Base-by-base conservation (phyloP, 2,797 vertebrate genomes). In the Tragopan temminckii region DNA sequence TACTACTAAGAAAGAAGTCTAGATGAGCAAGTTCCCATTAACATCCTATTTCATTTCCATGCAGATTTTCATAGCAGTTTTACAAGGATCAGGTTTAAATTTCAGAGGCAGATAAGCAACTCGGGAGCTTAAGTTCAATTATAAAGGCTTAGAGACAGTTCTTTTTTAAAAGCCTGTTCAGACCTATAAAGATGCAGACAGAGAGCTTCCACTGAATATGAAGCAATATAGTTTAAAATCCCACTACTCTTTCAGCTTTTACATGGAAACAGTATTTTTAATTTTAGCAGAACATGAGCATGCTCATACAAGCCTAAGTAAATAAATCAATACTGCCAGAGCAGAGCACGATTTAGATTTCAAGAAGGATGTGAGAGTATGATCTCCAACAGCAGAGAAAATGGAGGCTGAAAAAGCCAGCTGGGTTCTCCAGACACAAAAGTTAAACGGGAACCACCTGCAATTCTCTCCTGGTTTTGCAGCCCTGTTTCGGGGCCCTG, bases 91-190 rank as follows among this genome's bases (percentile, higher is more conserved):
- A 33, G 71, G 64, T 75, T 95, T 82, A 84, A 80, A 80, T 96
- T 95, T 92, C 79, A 88, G 70, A 55, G 92, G 45, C 3, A 89
- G 64, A 89, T 90, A 85, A 89, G 89, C 69, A 92, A 95, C 33
- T 93, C 66, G 66, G 1, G 3, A 93, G 81, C 79, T 93, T 92
- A 96, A 90, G 76, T 92, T 93, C 81, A 88, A 92, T 95, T 95
- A 95, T 61, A 23, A 92, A 80, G 66, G 72, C 68, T 94, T 90
- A 89, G 24, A 90, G 70, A 13, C 67, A 68, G 75, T 89, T 80
- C 75, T 71, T 77, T 85, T 91, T 67, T 11, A 77, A 94, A 91
- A 85, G 71, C 59, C 80, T 78, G 61, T 85, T 93, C 77, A 94
- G 72, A 77, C 27, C 53, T n/a, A 74, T 29, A 62, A 89, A 94